Conservation (phyloP, 2,797 vertebrate species). For the Vespertilio murinus region DNA sequence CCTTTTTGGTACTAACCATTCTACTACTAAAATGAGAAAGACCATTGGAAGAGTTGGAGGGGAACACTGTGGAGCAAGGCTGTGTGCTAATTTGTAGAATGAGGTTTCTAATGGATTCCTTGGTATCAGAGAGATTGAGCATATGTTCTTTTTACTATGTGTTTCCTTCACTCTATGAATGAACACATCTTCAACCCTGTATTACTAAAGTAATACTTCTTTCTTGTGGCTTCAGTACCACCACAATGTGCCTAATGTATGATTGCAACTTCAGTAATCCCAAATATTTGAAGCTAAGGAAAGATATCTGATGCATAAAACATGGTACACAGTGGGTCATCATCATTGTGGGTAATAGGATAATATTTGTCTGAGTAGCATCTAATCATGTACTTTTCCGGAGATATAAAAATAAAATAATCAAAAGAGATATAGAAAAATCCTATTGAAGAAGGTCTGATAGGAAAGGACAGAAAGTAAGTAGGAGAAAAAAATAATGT, state of each 20-base stretch:
- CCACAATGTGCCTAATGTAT: conserved; percentile 27
- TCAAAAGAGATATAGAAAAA: conserved; percentile 3
- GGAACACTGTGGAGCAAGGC: background rate
- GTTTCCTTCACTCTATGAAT: conserved; percentile 38
- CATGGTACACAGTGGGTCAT: background rate
- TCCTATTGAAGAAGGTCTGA: background rate
- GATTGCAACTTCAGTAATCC: conserved; percentile 59
- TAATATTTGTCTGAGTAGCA: conserved; percentile 11
- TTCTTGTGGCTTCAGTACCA: conserved; percentile 61
- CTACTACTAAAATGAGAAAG: background rate
- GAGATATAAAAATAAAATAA: conserved; percentile 34
- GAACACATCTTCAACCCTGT: conserved; percentile 38
- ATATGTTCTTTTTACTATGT: conserved; percentile 13
- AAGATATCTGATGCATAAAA: conserved; percentile 62
- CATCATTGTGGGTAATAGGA: conserved; percentile 16
- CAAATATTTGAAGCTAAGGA: conserved; percentile 48
- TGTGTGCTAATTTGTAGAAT: background rate
- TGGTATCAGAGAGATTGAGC: conserved; percentile 33
- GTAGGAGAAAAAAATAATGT: background rate
- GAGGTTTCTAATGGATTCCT: background rate
- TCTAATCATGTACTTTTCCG: conserved; percentile 18
- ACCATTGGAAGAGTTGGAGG: background rate
- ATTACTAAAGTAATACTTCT: conserved; percentile 60
- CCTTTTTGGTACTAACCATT: background rate
- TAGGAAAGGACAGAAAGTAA: background rate